Evolutionary conservation across 2,888 invertebrate species (phyloP), one percentile per base, ranked within the genome.

Genomic region (Callyntrura guangdongensis): DNA sequence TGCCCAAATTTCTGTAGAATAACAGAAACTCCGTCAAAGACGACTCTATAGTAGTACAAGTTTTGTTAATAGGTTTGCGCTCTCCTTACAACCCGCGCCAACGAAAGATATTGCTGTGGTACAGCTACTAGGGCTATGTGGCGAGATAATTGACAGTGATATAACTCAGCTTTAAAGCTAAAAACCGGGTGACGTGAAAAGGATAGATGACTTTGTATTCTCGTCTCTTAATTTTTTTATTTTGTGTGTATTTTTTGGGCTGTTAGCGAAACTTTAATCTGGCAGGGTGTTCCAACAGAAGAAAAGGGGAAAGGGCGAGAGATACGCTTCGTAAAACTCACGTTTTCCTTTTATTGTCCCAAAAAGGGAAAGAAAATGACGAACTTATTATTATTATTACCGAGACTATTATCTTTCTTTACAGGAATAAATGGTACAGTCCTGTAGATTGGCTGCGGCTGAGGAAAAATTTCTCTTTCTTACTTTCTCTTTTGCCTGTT

Each of bases 101-200:
- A n/a, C n/a, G 3, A 36, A 6, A 36, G 36, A 36, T 36, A 36
- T 36, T 36, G 6, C 6, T 4, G 3, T 36, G 6, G 3, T 36
- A 36, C 36, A 4, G 6, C 36, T 36, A 36, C 36, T 36, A 36
- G 3, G 2, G 6, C 36, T 36, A 36, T 36, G 36, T 36, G 3
- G 36, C 6, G 2, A 36, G 17, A 72, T 69, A 69, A 69, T 69
- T 69, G 69, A 72, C 72, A 72, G 36, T 72, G 72, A 72, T 47
- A 72, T 72, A 4, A 25, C 9, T 8, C 45, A 45, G 72, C 72
- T 72, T 36, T 45, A 45, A 67, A 67, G 11, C 12, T 67, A 67
- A 2, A 53, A 45, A 45, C 72, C 72, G 72, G 36, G 72, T 72
- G 72, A 47, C 72, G 72, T 72, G 36, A 72, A 72, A 72, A 72